phyloP scores from a whole-genome alignment of 2,888 invertebrate genomes.

The Hirtodrosophila trivittata region DNA sequence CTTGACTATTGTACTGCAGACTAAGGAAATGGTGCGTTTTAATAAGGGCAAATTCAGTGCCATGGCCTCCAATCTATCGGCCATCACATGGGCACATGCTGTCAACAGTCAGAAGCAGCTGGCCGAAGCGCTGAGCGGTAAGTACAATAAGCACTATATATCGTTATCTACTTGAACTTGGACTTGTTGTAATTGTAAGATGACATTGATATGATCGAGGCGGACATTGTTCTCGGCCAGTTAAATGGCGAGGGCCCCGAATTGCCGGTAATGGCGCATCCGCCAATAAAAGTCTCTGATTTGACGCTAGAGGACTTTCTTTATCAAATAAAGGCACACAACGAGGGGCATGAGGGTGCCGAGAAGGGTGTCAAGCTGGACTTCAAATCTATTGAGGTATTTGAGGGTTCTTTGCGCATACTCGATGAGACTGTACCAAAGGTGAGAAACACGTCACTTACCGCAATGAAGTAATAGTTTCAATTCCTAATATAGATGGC shows the following conservation, averaged over 20 bases:
- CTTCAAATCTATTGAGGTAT: conserved; percentile 92
- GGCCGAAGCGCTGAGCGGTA: conserved; percentile 86
- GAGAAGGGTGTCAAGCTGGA: conserved; percentile 94
- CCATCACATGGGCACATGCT: conserved; percentile 93
- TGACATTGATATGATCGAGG: conserved; percentile 92
- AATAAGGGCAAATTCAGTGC: conserved; percentile 35
- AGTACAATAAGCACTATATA: conserved; percentile 44
- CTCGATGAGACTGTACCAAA: conserved; percentile 81
- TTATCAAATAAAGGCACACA: conserved; percentile 85
- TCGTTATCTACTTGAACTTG: conserved; percentile 2
- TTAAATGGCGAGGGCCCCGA: conserved; percentile 84
- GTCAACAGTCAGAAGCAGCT: conserved; percentile 89
- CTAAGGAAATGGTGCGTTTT: conserved; percentile 34
- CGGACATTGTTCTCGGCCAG: conserved; percentile 90
- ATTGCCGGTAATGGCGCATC: conserved; percentile 94
- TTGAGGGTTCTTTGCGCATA: conserved; percentile 85
- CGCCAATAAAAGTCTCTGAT: conserved; percentile 89
- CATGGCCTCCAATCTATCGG: conserved; percentile 86
- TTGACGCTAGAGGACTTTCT: conserved; percentile 90
- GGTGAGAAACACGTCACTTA: conserved; percentile 70
- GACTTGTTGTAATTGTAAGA: conserved; percentile 78
- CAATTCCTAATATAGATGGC: conserved; percentile 84
- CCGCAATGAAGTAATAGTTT: not conserved
- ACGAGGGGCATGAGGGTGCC: conserved; percentile 82
- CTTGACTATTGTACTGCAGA: conserved; percentile 25